These are phyloP conservation scores for Mallateleia sp. DNA, from an alignment of 2,888 invertebrate species.

Conservation along the genomic window DNA sequence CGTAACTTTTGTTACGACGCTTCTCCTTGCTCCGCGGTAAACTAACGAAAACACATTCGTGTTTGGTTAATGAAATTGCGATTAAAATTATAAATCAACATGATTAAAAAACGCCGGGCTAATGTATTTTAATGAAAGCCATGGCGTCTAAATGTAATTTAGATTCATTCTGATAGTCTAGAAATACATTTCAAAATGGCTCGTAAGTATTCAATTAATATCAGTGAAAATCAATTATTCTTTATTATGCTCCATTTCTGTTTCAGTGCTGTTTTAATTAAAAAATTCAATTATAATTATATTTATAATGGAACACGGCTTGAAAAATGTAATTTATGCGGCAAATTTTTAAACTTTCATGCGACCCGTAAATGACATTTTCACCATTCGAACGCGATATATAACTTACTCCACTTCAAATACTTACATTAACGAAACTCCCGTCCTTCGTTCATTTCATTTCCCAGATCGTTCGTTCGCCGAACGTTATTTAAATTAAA, in stretches of 20 bases:
- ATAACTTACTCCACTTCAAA: constrained; percentile 28
- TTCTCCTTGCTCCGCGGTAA: background rate
- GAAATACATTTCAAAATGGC: constrained; percentile 68
- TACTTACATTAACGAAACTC: constrained; percentile 62
- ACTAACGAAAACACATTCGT: constrained; percentile 21
- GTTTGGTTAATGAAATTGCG: constrained; percentile 64
- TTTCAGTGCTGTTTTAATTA: constrained; percentile 65
- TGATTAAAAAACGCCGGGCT: constrained; percentile 9
- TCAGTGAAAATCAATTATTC: constrained; percentile 70
- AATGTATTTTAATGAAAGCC: constrained; percentile 56
- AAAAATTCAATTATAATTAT: constrained; percentile 72
- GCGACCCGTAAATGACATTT: constrained; percentile 56
- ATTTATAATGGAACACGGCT: constrained; percentile 56
- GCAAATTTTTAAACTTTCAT: constrained; percentile 65
- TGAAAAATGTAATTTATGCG: constrained; percentile 70
- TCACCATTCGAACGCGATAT: constrained; percentile 51
- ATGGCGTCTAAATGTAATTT: constrained; percentile 61
- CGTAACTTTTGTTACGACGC: constrained; percentile 35
- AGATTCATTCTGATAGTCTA: constrained; percentile 61
- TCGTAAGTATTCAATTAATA: constrained; percentile 72
- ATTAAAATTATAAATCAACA: constrained; percentile 65
- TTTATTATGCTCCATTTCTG: constrained; percentile 67
- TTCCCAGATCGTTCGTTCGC: constrained; percentile 40
- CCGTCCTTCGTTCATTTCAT: constrained; percentile 51
- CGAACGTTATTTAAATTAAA: constrained; percentile 51